phyloP scores from a whole-genome alignment of 2,797 vertebrate genomes.

The Hypotaenidia okinawae region DNA sequence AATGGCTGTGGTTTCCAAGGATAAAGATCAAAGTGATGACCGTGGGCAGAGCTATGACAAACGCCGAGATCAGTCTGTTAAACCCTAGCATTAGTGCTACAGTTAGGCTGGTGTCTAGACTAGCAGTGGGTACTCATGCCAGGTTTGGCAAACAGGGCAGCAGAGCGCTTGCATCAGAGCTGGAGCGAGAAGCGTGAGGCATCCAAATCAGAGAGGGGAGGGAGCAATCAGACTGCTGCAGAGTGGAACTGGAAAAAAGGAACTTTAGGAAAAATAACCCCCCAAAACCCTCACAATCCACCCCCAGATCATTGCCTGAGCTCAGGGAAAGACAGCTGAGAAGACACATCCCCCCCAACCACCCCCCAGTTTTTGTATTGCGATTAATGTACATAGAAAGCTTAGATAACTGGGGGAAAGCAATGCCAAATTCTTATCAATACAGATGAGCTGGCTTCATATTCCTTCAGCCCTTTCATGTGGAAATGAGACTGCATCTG shows the following conservation, averaged over 20 bases:
- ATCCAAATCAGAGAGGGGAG: constrained; percentile 6
- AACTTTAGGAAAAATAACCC: not conserved
- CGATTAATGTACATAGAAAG: constrained; percentile 33
- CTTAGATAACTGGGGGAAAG: constrained; percentile 25
- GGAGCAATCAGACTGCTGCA: not conserved
- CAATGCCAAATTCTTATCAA: constrained; percentile 55
- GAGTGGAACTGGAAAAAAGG: not conserved
- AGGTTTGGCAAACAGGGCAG: constrained; percentile 53
- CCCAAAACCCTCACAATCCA: not conserved
- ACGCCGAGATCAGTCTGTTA: constrained; percentile 65
- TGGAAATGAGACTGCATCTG: constrained; percentile 55
- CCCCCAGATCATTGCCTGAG: not conserved
- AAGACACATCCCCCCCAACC: not conserved
- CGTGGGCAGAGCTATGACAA: constrained; percentile 78
- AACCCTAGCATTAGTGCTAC: constrained; percentile 78
- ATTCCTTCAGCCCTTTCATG: constrained; percentile 54
- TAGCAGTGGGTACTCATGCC: constrained; percentile 62
- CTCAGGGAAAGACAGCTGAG: not conserved
- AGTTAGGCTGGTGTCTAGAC: constrained; percentile 80
- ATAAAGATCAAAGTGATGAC: constrained; percentile 81
- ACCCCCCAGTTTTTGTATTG: not conserved
- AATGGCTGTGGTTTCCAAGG: constrained; percentile 79
- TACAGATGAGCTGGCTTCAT: constrained; percentile 53
- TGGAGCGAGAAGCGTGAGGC: not conserved
- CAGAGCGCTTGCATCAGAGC: constrained; percentile 31